Conservation (phyloP, 2,797 vertebrate species). For the Melanotaenia nigrans region DNA sequence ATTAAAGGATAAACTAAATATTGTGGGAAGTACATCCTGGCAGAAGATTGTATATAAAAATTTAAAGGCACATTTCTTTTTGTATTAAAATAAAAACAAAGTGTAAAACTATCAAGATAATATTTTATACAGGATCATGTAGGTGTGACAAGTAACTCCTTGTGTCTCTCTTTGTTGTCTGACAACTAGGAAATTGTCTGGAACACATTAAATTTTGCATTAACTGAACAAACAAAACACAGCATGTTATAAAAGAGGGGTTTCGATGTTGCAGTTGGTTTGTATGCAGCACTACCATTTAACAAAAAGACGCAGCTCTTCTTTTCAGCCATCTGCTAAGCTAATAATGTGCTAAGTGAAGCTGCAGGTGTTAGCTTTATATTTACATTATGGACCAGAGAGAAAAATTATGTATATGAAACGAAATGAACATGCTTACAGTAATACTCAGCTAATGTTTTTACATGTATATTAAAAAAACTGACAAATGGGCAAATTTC, state of each 20-base stretch:
- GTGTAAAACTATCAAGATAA: not conserved
- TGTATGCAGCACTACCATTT: not conserved
- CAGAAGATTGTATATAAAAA: not conserved
- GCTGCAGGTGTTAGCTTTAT: not conserved
- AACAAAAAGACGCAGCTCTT: not conserved
- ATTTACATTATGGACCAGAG: not conserved
- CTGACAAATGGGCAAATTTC: conserved; percentile 1
- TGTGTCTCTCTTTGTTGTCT: not conserved
- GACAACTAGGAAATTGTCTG: not conserved
- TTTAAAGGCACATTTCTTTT: not conserved
- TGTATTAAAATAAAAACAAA: not conserved
- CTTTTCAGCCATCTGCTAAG: not conserved
- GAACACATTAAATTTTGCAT: not conserved
- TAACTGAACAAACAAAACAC: not conserved
- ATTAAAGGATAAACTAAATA: not conserved
- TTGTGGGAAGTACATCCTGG: not conserved
- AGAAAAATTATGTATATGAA: not conserved
- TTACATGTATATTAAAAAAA: not conserved
- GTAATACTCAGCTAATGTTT: not conserved
- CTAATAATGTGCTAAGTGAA: conserved; percentile 5
- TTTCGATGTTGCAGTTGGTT: not conserved
- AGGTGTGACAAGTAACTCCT: not conserved
- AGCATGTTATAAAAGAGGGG: not conserved
- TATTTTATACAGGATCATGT: not conserved
- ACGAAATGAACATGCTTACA: not conserved